Evolutionary conservation across 2,797 vertebrate species (phyloP), one percentile per base, ranked within the genome.

Genomic region (Aphelocoma californica): DNA sequence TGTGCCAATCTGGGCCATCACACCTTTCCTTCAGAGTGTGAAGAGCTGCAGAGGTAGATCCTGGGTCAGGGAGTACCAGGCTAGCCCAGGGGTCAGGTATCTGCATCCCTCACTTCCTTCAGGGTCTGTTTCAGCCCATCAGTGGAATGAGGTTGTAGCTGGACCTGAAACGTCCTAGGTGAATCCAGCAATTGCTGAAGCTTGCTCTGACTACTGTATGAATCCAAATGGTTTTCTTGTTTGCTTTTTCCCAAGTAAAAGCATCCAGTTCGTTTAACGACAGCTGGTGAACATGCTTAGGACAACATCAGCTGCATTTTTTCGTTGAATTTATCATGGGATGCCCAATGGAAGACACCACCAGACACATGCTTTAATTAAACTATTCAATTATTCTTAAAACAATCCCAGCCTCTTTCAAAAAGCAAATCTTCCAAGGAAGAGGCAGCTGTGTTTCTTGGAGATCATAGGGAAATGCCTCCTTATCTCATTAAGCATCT

Each of bases 271-370:
- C 4, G 40, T 74, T 70, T 44, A 71, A 57, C 18, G 53, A n/a
- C 58, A 72, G 14, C 14, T 45, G 15, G 23, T 34, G 36, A 86
- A 72, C 12, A 24, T 44, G 18, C 24, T 5, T 69, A 28, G 18
- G 25, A 56, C 34, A 54, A 23, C 4, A 71, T 11, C 28, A 58
- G 8, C 29, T 69, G 10, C 4, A 7, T 14, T 40, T 81, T n/a
- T 24, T 18, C 48, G 2, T 25, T 36, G 6, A 61, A 17, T 26
- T 86, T 26, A 16, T n/a, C 1, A 0, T 40, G 25, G 29, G 18
- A 62, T 42, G 23, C 6, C 36, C 45, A 23, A 54, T 78, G 21
- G 45, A 90, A 90, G 34, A 34, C 38, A 66, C 2, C 25, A 77
- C 20, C 64, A 82, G 44, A 80, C 18, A 18, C 1, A 1, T 11